Evolutionary conservation across 2,797 vertebrate genomes (phyloP).

Genomic region (Rhincodon typus): DNA sequence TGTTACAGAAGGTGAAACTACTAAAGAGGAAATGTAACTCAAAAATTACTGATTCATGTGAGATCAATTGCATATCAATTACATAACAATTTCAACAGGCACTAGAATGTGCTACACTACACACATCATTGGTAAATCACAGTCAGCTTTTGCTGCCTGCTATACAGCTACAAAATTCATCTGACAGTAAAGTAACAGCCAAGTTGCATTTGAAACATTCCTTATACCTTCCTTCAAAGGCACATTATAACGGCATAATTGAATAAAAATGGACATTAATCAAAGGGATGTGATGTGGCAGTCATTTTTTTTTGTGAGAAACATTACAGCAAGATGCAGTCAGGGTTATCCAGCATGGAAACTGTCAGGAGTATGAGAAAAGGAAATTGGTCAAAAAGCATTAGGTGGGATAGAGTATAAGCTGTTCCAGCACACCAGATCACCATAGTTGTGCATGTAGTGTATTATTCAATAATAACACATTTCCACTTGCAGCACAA

Average conservation of each 20-base stretch:
- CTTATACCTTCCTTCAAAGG: background rate
- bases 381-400: background rate
- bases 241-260: background rate
- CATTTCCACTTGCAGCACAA: background rate
- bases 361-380: background rate
- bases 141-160: background rate
- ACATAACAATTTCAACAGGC: background rate
- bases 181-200: background rate
- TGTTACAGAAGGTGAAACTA: background rate
- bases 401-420: background rate
- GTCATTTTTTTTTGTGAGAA: background rate
- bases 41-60: background rate
- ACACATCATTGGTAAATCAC: background rate
- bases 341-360: too few species aligned
- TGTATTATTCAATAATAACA: background rate
- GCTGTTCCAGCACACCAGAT: background rate
- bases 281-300: background rate
- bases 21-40: background rate
- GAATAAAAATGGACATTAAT: background rate
- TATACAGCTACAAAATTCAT: background rate
- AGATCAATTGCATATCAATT: background rate
- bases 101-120: background rate
- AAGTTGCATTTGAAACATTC: background rate
- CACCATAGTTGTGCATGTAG: background rate
- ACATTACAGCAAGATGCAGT: background rate